A percentile compares a stretch with the other conserved stretches of the same genome.
Evolutionary conservation across 2,797 vertebrate species (phyloP).

Genomic region (Vipera latastei): DNA sequence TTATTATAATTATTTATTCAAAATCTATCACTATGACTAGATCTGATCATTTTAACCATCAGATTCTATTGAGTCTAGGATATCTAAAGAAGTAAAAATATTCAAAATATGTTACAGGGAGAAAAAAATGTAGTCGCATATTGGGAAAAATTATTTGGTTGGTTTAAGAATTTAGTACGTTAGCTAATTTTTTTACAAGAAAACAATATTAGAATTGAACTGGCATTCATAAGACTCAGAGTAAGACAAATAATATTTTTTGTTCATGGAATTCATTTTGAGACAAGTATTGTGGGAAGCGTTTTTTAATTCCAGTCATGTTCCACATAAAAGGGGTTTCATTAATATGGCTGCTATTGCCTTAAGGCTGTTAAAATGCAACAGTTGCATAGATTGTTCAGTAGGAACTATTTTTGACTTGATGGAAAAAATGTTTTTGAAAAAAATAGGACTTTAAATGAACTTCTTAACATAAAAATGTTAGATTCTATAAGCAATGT

Average conservation of each 20-base stretch:
- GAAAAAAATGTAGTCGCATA: neutral
- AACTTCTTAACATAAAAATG: slow-evolving; percentile 61
- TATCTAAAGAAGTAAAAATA: neutral
- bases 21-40: too few relatives aligned
- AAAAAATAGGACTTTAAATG: slow-evolving; percentile 36
- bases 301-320: slow-evolving; percentile 8
- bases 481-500: slow-evolving; percentile 46
- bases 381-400: slow-evolving; percentile 14
- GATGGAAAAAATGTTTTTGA: slow-evolving; percentile 43
- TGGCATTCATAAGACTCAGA: slow-evolving; percentile 19
- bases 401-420: slow-evolving; percentile 37
- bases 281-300: slow-evolving; percentile 20
- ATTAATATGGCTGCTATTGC: neutral
- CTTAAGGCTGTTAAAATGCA: neutral
- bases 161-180: slow-evolving; percentile 8
- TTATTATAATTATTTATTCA: too few relatives aligned
- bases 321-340: slow-evolving; percentile 24
- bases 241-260: slow-evolving; percentile 42
- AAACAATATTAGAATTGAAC: neutral
- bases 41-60: neutral
- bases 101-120: neutral
- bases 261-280: slow-evolving; percentile 31
- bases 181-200: neutral
- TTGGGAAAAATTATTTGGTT: neutral
- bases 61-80: neutral